Evolutionary conservation across 2,888 invertebrate species (phyloP), one percentile per base, ranked within the genome.

Genomic region (Cactoblastis cactorum): DNA sequence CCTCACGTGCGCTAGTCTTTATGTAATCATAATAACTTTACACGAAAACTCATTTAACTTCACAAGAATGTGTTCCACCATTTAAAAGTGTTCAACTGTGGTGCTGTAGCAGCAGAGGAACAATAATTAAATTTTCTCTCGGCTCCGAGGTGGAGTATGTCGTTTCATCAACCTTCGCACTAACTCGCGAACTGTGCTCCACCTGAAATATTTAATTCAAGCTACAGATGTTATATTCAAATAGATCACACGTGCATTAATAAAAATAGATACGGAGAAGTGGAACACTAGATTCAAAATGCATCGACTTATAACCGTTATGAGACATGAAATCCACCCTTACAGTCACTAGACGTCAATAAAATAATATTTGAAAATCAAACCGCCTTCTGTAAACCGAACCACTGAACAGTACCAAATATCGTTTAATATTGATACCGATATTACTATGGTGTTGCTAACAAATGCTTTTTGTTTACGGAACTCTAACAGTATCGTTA

Each of bases 91-190:
- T 80, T 83, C 69, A 80, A 80, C 76, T 77, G 77, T 76, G 72
- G 68, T 72, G 67, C 70, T 70, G 69, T 69, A 70, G 69, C 69
- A 74, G 74, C 74, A 67, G 71, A 74, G 74, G 73, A 81, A 82
- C 79, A 82, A 85, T 87, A 84, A 86, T 87, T 84, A 86, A 84
- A 87, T 85, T 83, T 83, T 79, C 78, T 69, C 75, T 69, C 72
- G 69, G 71, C 79, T 71, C 71, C 69, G 77, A 79, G 79, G 78
- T 73, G 69, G 76, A 79, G 77, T 75, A 77, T 78, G 81, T 77
- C 80, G 78, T 83, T 81, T 80, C 83, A 82, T 80, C 83, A 81
- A 81, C 77, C 80, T 76, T 71, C 65, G 71, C 76, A 70, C 81
- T 77, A 77, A 79, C 80, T 82, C 75, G 76, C 69, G 69, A 69